Percentiles rank a stretch among this genome's conserved stretches.
Evolutionary conservation across 2,888 invertebrate species (phyloP).

Genomic region (Brachylomia viminalis): DNA sequence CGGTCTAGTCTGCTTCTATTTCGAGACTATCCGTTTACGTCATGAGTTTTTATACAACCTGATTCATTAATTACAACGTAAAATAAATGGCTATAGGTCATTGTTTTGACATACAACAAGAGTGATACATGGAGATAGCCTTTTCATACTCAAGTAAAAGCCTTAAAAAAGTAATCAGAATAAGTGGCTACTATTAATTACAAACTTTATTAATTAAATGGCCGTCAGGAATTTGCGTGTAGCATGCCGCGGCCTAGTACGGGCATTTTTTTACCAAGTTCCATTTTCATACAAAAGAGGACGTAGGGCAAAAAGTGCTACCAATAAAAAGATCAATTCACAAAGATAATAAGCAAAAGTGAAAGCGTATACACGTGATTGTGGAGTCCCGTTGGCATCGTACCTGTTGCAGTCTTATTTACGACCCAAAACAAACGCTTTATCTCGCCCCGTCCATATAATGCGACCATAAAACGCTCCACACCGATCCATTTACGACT

Average conservation of each 20-base stretch:
- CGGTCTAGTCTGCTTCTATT: slow-evolving; percentile 45
- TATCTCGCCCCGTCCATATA: slow-evolving; percentile 89
- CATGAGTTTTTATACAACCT: slow-evolving; percentile 42
- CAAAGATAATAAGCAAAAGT: slow-evolving; percentile 87
- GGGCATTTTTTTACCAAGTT: slow-evolving; percentile 39
- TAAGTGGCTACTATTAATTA: slow-evolving; percentile 66
- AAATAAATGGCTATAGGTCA: slow-evolving; percentile 39
- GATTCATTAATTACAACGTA: slow-evolving; percentile 22
- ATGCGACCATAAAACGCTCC: slow-evolving; percentile 88
- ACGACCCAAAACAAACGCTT: slow-evolving; percentile 90
- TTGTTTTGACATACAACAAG: slow-evolving; percentile 56
- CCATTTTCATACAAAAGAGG: slow-evolving; percentile 43
- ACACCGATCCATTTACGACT: slow-evolving; percentile 80
- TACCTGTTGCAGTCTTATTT: slow-evolving; percentile 91
- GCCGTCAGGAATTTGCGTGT: slow-evolving; percentile 64
- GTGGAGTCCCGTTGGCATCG: slow-evolving; percentile 86
- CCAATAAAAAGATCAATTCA: slow-evolving; percentile 80
- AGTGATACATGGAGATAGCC: slow-evolving; percentile 61
- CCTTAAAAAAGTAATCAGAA: slow-evolving; percentile 66
- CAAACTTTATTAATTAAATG: slow-evolving; percentile 65
- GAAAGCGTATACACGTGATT: slow-evolving; percentile 88
- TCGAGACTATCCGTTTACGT: slow-evolving; percentile 30
- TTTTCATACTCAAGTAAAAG: slow-evolving; percentile 61
- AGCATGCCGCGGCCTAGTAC: slow-evolving; percentile 61
- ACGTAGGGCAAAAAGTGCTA: slow-evolving; percentile 52